These are phyloP conservation scores for Enteromius argenteus DNA, from an alignment of 2,797 vertebrate genomes.

Conservation along the genomic window DNA sequence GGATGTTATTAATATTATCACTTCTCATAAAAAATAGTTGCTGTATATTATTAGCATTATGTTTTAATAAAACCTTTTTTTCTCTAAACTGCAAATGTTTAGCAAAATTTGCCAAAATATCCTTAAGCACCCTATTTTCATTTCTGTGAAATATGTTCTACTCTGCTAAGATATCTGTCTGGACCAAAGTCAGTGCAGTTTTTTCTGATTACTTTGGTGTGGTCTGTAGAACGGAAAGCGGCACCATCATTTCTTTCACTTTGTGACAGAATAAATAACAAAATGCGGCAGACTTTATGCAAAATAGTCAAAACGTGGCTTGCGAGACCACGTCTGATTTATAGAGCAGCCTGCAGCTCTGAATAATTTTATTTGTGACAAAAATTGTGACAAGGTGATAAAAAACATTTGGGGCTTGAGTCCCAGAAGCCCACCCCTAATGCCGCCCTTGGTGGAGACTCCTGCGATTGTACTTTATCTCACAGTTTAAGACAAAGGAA, in stretches of 20 bases:
- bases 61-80: neutral
- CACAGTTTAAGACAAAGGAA: constrained; percentile 24
- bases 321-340: constrained; percentile 19
- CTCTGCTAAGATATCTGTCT: constrained; percentile 14
- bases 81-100: neutral
- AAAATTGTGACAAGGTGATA: constrained; percentile 14
- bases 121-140: neutral
- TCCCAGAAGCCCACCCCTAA: constrained; percentile 5
- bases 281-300: constrained; percentile 12
- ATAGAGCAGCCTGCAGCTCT: constrained; percentile 30
- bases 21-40: neutral
- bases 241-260: constrained; percentile 16
- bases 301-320: constrained; percentile 14
- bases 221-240: neutral
- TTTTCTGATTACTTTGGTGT: constrained; percentile 2
- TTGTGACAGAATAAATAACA: constrained; percentile 31
- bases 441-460: neutral
- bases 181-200: neutral
- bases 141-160: neutral
- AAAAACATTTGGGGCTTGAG: neutral
- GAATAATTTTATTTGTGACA: constrained; percentile 25
- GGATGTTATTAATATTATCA: neutral
- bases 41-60: constrained; percentile 1
- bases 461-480: constrained; percentile 33
- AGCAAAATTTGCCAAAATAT: too few species aligned